Base-by-base conservation (phyloP, 2,888 invertebrate species). In the Nebria salina region DNA sequence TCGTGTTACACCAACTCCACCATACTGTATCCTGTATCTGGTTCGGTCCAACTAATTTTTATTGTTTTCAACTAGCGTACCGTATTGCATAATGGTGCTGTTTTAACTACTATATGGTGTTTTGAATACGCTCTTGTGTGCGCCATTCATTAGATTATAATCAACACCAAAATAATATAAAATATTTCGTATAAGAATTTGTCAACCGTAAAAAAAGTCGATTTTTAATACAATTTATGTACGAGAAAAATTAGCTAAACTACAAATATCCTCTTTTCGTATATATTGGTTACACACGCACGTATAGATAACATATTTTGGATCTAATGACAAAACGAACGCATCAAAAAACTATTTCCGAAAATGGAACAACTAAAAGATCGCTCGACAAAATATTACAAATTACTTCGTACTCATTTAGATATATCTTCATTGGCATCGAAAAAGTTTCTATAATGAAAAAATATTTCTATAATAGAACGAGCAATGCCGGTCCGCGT, bases 381-480 rank as follows among this genome's bases (percentile, higher is more conserved):
- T 70, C 43, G 77, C 77, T 77, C 65, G 74, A 78, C 78, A 78
- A 78, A 78, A 73, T 66, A 78, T 74, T 74, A 78, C 78, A 78
- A 78, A 78, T 78, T 66, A 78, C 78, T 74, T 74, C n/a, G 42
- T 15, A 42, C 78, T 74, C 78, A 78, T 78, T 78, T 78, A 75
- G 78, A 78, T 78, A 66, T 78, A 78, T 78, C 78, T 65, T 74
- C 70, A 74, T 73, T 70, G 74, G 66, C 65, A 78, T 66, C 54
- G 54, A 73, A 78, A 78, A 78, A 78, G 73, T 78, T 78, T 78
- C 78, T 65, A 66, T 73, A 78, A 78, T 78, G 74, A 78, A 74
- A 74, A 74, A 78, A 78, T 54, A 54, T 54, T 54, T 54, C 8
- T 54, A 54, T 54, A 54, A 54, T 54, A 54, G 54, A 34, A 34